Base-by-base conservation (phyloP, 2,113 vertebrate species). In the Toxotes chatareus region DNA sequence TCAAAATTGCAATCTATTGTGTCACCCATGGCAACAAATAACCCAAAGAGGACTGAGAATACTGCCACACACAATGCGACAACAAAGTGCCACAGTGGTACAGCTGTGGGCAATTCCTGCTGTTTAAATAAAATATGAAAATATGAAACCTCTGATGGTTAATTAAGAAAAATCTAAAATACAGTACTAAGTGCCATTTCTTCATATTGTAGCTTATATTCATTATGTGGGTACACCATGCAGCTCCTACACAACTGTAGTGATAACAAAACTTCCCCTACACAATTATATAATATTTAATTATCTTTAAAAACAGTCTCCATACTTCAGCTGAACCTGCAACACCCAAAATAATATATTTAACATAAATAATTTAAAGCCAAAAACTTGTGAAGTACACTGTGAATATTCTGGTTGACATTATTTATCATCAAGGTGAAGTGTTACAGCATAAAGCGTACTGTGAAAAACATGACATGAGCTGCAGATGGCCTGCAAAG, bases 401-500 rank as follows among this genome's bases (percentile, higher is more conserved):
- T 8, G 23, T 55, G 42, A 75, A 44, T 38, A 66, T 63, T 77
- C 79, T 32, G 27, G 49, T 71, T 76, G 47, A 21, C 12, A 57
- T 68, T 73, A 82, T 82, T 80, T 85, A 72, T 86, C 64, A 74
- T 53, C 7, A 12, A 81, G 73, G 84, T 56, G 78, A 51, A 65
- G 80, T 42, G 81, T 13, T 65, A 69, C 36, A 60, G 64, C 79
- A 70, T 55, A 51, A 46, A 78, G 36, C 9, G 49, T 16, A 12
- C 74, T 78, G 82, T 75, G 80, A 85, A 76, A 27, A 88, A 86
- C 82, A 80, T 32, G 73, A 79, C 40, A 71, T 34, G 32, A 4
- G 64, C 79, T 59, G 66, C 89, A 92, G 91, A 87, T 80, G 86
- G 88, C 78, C 53, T 13, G 72, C 27, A 73, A 67, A 76, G 38